phyloP scores from a whole-genome alignment of 2,888 invertebrate species.

The Cephalotes varians region DNA sequence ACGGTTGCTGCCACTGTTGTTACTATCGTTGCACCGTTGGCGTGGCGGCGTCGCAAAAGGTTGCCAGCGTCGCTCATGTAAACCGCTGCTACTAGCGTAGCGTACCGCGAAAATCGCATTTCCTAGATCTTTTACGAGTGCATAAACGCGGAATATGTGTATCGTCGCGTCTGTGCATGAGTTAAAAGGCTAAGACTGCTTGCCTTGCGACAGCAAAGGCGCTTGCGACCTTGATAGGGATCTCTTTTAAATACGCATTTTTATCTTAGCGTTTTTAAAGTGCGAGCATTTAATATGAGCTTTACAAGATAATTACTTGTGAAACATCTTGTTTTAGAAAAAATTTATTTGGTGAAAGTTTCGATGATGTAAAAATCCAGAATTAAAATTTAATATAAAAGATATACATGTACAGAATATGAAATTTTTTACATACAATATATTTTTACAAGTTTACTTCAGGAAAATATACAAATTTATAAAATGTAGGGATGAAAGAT shows the following conservation, averaged over 20 bases:
- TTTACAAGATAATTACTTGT: neutral
- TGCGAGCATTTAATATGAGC: neutral
- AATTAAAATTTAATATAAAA: neutral
- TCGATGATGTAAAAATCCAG: neutral
- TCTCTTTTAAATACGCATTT: conserved; percentile 4
- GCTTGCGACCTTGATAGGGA: neutral
- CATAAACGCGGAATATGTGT: conserved; percentile 35
- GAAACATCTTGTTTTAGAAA: neutral
- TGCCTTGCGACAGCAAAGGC: neutral
- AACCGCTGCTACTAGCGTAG: conserved; percentile 21
- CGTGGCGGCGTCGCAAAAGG: conserved; percentile 6
- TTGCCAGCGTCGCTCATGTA: conserved; percentile 26
- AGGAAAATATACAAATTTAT: neutral
- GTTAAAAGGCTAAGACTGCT: conserved; percentile 28
- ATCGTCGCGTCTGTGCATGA: conserved; percentile 33
- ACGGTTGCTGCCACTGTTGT: conserved; percentile 35
- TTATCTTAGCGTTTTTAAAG: conserved; percentile 1
- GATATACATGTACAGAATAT: neutral
- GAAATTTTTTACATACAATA: neutral
- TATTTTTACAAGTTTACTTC: neutral
- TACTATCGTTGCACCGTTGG: conserved; percentile 50
- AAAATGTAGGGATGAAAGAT: neutral
- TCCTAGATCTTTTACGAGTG: conserved; percentile 48
- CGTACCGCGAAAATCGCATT: conserved; percentile 54
- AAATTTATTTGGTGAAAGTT: neutral